These are phyloP conservation scores for Maniola jurtina DNA, from an alignment of 1,140 invertebrate species.

Conservation along the genomic window DNA sequence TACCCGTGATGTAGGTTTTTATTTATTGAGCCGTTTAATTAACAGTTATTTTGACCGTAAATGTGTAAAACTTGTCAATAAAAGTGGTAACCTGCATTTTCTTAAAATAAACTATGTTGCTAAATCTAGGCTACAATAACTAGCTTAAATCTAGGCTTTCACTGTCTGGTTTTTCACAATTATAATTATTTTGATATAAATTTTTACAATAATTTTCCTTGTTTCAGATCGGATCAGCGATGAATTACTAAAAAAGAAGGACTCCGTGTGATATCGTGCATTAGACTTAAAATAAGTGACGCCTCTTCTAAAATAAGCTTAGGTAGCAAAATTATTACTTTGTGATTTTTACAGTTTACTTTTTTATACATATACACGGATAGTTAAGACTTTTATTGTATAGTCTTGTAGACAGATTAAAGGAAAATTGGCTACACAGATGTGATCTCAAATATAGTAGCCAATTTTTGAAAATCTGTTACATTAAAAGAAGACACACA, in stretches of 20 bases:
- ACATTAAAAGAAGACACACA: conserved; percentile 3
- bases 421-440: conserved; percentile 42
- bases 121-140: no score
- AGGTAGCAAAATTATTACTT: conserved; percentile 46
- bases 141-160: no score
- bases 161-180: neutral
- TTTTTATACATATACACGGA: conserved; percentile 31
- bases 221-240: conserved; percentile 33
- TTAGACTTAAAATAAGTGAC: conserved; percentile 38
- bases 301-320: conserved; percentile 37
- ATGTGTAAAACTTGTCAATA: no score
- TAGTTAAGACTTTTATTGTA: conserved; percentile 33
- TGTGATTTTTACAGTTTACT: conserved; percentile 40
- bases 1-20: no score
- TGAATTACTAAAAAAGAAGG: conserved; percentile 24
- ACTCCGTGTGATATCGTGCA: conserved; percentile 42
- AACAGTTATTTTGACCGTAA: no score
- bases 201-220: conserved; percentile 25
- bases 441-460: conserved; percentile 65
- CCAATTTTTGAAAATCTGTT: conserved; percentile 25
- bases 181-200: neutral
- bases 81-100: no score
- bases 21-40: no score
- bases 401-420: conserved; percentile 33
- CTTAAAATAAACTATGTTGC: no score